Evolutionary conservation across 2,113 vertebrate species (phyloP).

Genomic region (Paradoxurus hermaphroditus): DNA sequence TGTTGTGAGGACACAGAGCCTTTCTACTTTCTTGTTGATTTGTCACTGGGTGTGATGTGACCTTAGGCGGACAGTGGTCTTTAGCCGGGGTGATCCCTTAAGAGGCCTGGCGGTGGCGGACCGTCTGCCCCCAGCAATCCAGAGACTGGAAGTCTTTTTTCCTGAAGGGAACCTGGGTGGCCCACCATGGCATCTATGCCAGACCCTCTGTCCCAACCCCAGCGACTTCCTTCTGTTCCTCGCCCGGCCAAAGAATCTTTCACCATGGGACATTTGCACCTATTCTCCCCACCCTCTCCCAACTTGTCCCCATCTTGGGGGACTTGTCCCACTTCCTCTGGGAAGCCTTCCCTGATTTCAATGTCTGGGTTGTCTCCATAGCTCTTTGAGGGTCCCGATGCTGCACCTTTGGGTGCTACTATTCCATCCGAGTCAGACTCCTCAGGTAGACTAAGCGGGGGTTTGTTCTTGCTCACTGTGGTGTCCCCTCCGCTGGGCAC

Average conservation of each 20-base stretch:
- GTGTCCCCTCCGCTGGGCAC: background rate
- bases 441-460: background rate
- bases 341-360: background rate
- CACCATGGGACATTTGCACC: background rate
- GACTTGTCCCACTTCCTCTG: background rate
- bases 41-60: background rate
- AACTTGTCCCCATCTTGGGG: background rate
- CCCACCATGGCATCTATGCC: background rate
- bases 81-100: background rate
- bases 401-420: background rate
- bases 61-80: too few species aligned
- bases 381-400: background rate
- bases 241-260: background rate
- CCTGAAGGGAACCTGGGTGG: fast-evolving
- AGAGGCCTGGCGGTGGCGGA: too few species aligned
- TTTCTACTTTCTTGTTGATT: background rate
- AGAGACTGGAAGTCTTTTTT: background rate
- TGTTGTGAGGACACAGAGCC: background rate
- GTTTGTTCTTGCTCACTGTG: background rate
- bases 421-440: background rate
- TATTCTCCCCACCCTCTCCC: background rate
- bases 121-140: background rate
- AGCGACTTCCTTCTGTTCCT: background rate
- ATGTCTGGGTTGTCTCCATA: background rate
- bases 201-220: background rate